These are phyloP conservation scores for Calidris pygmaea DNA, from an alignment of 2,113 vertebrate genomes.

Conservation along the genomic window DNA sequence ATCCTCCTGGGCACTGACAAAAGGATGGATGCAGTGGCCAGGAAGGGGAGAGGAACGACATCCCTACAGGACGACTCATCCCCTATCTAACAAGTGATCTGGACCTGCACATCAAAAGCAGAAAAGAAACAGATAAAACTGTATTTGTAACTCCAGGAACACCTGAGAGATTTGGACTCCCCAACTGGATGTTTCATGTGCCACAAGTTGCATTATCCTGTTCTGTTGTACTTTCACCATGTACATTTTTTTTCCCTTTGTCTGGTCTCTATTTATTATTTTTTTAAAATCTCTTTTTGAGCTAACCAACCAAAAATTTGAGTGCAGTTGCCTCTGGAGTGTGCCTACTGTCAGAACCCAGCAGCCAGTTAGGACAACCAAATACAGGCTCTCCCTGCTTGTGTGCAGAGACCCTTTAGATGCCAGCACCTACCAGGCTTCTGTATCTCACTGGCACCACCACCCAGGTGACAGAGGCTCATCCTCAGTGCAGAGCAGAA, in stretches of 20 bases:
- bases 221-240: not conserved
- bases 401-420: not conserved
- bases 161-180: not conserved
- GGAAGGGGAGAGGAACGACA: not conserved
- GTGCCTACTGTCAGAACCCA: not conserved
- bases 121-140: not conserved
- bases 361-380: not conserved
- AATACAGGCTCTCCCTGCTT: not conserved
- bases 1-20: not conserved
- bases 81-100: not conserved
- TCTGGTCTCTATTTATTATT: not conserved
- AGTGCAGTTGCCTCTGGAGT: not conserved
- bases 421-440: not conserved
- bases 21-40: not conserved
- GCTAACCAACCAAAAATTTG: not conserved
- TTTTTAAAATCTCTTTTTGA: not conserved
- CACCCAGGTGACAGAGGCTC: too few species aligned
- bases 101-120: not conserved
- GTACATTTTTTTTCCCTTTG: not conserved
- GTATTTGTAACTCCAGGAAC: not conserved
- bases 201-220: not conserved
- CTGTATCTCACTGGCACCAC: not conserved
- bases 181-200: not conserved
- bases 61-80: not conserved
- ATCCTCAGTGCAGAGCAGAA: not conserved